Evolutionary conservation across 1,140 invertebrate species (phyloP).

Genomic region (Lasaia peninsularis): DNA sequence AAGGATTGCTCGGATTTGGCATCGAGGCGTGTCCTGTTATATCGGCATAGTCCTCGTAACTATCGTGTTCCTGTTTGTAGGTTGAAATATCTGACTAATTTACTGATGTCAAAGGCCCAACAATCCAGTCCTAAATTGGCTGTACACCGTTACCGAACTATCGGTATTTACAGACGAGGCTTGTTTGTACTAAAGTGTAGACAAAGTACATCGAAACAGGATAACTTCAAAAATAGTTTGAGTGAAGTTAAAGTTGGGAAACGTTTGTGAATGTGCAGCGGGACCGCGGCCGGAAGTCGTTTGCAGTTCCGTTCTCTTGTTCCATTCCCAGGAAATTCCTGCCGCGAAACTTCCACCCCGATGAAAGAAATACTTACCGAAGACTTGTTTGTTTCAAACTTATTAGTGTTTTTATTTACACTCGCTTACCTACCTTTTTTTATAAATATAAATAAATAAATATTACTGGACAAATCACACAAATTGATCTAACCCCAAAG

Average conservation of each 20-base stretch:
- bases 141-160: too few relatives aligned
- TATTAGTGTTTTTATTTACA: slow-evolving; percentile 43
- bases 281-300: slow-evolving; percentile 42
- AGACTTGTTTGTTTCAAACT: slow-evolving; percentile 38
- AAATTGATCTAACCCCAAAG: too few relatives aligned
- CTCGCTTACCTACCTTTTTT: not conserved
- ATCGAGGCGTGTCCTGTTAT: too few relatives aligned
- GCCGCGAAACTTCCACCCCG: slow-evolving; percentile 38
- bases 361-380: slow-evolving; percentile 52
- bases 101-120: too few relatives aligned
- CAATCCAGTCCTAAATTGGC: too few relatives aligned
- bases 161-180: too few relatives aligned
- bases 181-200: not conserved
- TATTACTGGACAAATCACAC: too few relatives aligned
- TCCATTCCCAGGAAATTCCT: slow-evolving; percentile 36
- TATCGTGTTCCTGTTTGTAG: too few relatives aligned
- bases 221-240: slow-evolving; percentile 11
- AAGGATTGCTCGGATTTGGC: too few relatives aligned
- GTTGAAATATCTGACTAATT: too few relatives aligned
- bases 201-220: not conserved
- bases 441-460: not conserved
- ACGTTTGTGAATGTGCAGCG: slow-evolving; percentile 28
- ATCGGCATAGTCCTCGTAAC: too few relatives aligned
- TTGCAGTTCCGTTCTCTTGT: slow-evolving; percentile 41
- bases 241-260: slow-evolving; percentile 7